Evolutionary conservation across 2,113 vertebrate species (phyloP), one percentile per base, ranked within the genome.

Genomic region (Syngnathus floridae): DNA sequence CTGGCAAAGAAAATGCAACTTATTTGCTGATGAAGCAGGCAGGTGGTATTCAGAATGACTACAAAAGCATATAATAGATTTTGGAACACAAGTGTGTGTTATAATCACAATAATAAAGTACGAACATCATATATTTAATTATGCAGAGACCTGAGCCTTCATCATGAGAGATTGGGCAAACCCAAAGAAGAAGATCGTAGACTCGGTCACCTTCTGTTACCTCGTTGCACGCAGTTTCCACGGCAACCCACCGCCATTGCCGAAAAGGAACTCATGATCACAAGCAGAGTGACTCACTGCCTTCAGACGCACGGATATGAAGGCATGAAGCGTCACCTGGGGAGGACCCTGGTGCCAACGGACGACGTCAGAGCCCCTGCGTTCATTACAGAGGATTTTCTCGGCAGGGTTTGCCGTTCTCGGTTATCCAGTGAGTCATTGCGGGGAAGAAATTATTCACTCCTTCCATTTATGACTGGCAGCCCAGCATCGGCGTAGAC

Each of bases 191-290:
- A 14, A 56, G 4, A 7, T 14, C 26, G 7, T 6, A 66, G 69
- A 82, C 73, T 78, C 17, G 41, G 72, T 69, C 43, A 60, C 74
- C 79, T 81, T 78, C 70, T 52, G 74, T 69, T 76, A 74, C 66
- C 71, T 45, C 64, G 13, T 76, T 61, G 64, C 81, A 78, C 80
- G 76, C 67, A 76, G 86, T 89, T 85, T 64, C 85, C 74, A 62
- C 37, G 69, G 77, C 37, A 86, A 87, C 84, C 85, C 74, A 74
- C 80, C 22, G 17, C 60, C 11, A 64, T 69, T 9, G 82, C 74
- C 70, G 14, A 83, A 85, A 83, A 70, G 77, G 69, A 82, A 86
- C 87, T 82, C 82, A 83, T 87, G 70, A 82, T 85, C 71, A 64
- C 81, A 51, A 48, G 68, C 76, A 59, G 67, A 76, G 75, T 86